Evolutionary conservation across 2,888 invertebrate species (phyloP).

Genomic region (Cyrtodaria siliqua): DNA sequence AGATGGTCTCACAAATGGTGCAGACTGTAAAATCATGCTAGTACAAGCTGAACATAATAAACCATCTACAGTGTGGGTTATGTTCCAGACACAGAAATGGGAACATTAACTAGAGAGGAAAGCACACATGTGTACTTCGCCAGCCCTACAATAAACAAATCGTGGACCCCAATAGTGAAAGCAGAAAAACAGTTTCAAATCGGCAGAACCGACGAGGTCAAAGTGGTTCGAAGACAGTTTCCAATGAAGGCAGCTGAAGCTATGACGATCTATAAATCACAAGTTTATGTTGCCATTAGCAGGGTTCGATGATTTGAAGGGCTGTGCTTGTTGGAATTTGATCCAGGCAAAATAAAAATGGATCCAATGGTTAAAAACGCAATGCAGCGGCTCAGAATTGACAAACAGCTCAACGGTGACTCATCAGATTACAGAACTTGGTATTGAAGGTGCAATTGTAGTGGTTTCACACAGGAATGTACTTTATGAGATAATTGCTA

Average conservation of each 20-base stretch:
- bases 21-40: constrained; percentile 8
- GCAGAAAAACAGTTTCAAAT: constrained; percentile 23
- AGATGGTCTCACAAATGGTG: constrained; percentile 36
- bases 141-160: constrained; percentile 1
- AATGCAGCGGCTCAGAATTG: constrained; percentile 10
- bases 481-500: constrained; percentile 1
- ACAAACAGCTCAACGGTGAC: not conserved
- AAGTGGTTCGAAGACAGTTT: constrained; percentile 26
- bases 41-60: constrained; percentile 18
- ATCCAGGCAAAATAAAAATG: constrained; percentile 9
- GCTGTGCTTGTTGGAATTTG: constrained; percentile 21
- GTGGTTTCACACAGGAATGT: not conserved
- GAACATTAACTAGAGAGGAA: not conserved
- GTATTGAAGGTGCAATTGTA: constrained; percentile 14
- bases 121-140: not conserved
- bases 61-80: constrained; percentile 15
- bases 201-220: constrained; percentile 2
- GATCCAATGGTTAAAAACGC: constrained; percentile 10
- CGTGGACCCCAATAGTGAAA: constrained; percentile 29
- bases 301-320: constrained; percentile 14
- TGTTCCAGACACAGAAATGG: constrained; percentile 13
- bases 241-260: constrained; percentile 27
- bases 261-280: constrained; percentile 25
- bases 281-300: constrained; percentile 37
- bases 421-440: constrained; percentile 1